Percentiles rank a stretch among this genome's conserved stretches.
Conservation (phyloP, 1,140 invertebrate species). For the Ooceraea biroi region DNA sequence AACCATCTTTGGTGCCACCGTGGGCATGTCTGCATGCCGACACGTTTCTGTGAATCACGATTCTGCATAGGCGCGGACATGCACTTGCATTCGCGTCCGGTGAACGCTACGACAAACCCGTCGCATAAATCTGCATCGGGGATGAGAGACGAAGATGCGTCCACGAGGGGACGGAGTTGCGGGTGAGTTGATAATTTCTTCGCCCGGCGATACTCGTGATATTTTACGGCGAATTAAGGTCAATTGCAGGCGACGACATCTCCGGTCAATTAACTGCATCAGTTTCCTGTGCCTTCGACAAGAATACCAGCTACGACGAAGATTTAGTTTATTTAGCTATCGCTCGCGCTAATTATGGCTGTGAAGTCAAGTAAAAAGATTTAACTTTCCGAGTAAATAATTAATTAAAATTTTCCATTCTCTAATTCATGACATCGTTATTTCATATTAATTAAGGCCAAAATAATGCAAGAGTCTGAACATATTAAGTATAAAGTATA, state of each 20-base stretch:
- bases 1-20: conserved; percentile 19
- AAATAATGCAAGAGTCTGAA: too few relatives aligned
- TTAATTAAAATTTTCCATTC: not conserved
- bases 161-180: not conserved
- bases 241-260: conserved; percentile 46
- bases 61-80: conserved; percentile 46
- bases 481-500: too few relatives aligned
- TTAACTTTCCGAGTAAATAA: not conserved
- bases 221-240: conserved; percentile 44
- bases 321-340: conserved; percentile 11
- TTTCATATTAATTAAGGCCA: too few relatives aligned
- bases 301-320: not conserved
- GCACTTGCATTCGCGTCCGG: conserved; percentile 21
- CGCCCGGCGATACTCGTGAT: not conserved
- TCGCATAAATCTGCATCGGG: conserved; percentile 43
- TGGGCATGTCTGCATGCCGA: conserved; percentile 19
- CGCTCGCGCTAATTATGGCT: not conserved
- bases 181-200: conserved; percentile 36
- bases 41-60: conserved; percentile 55
- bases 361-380: not conserved
- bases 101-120: conserved; percentile 6
- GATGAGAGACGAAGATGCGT: conserved; percentile 11
- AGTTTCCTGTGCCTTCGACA: conserved; percentile 42
- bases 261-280: conserved; percentile 38
- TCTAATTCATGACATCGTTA: too few relatives aligned